Evolutionary conservation across 2,113 vertebrate genomes (phyloP), one percentile per base, ranked within the genome.

Genomic region (Thamnophis sirtalis): DNA sequence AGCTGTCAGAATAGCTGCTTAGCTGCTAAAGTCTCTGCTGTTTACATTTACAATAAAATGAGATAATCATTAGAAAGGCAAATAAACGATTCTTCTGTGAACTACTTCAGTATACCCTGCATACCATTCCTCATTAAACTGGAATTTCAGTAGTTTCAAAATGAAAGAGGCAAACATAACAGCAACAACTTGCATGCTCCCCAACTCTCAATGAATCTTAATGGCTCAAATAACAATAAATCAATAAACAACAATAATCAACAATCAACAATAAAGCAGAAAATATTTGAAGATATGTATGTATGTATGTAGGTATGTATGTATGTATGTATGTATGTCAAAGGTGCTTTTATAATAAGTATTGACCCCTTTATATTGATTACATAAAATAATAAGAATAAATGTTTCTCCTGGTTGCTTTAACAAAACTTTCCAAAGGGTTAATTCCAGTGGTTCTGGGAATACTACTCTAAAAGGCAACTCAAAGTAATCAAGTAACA

Each of bases 31-130:
- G 91, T 33, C 86, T 86, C 85, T 87, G 49, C 4, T 8, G 51
- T 0, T 86, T 86, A 95, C 94, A 95, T 89, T 93, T 91, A 89
- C 88, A 93, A 89, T 91, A 93, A 89, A 54, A 68, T 86, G 51
- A 51, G 38, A 55, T 51, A 91, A 51, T 91, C 87, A 91, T 86
- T 89, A 38, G 38, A 91, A 93, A 91, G 90, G 60, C 87, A 91
- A 93, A 91, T 84, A 91, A 86, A 33, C 11, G 80, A 8, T 17
- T 24, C 91, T 93, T 24, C 91, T 93, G 50, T 43, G 24, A 92
- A 56, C 48, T 91, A 92, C 50, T 51, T 84, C 93, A 95, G 84
- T 54, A 89, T 22, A 51, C 26, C 38, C 84, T 88, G 0, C 85
- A 0, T 22, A 43, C 84, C 93, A 94, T 94, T 84, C 43, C 0